Evolutionary conservation across 2,113 vertebrate genomes (phyloP).

Genomic region (Chitala chitala): DNA sequence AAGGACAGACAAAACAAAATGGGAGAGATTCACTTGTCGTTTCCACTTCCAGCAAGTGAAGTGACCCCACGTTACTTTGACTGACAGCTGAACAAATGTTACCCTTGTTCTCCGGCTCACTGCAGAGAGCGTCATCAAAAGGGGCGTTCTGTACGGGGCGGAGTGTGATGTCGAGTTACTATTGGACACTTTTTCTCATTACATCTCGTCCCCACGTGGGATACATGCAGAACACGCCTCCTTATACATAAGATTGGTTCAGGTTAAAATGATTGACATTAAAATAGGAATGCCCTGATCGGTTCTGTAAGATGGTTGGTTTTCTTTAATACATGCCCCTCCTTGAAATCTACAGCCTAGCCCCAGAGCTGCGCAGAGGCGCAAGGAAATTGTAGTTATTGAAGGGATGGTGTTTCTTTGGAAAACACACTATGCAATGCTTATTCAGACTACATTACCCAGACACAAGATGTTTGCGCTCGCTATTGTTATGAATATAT

Average conservation of each 20-base stretch:
- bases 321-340: conserved; percentile 28
- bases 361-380: conserved; percentile 18
- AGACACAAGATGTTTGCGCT: conserved; percentile 35
- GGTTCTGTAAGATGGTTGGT: conserved; percentile 57
- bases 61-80: conserved; percentile 91
- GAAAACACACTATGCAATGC: neutral
- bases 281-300: conserved; percentile 57
- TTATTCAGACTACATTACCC: conserved; percentile 56
- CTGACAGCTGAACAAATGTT: conserved; percentile 84
- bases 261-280: conserved; percentile 60
- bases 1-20: conserved; percentile 37
- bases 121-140: conserved; percentile 56
- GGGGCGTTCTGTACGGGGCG: conserved; percentile 54
- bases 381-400: conserved; percentile 56
- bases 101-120: conserved; percentile 69
- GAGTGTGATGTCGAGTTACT: conserved; percentile 15
- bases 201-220: conserved; percentile 66
- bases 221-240: neutral
- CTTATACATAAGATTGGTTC: conserved; percentile 57
- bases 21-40: conserved; percentile 41
- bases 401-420: neutral
- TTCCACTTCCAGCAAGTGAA: conserved; percentile 43
- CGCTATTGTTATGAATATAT: conserved; percentile 67
- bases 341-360: conserved; percentile 20
- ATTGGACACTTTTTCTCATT: conserved; percentile 32